Evolutionary conservation across 2,113 vertebrate species (phyloP), one percentile per base, ranked within the genome.

Genomic region (Oreocharis arfaki): DNA sequence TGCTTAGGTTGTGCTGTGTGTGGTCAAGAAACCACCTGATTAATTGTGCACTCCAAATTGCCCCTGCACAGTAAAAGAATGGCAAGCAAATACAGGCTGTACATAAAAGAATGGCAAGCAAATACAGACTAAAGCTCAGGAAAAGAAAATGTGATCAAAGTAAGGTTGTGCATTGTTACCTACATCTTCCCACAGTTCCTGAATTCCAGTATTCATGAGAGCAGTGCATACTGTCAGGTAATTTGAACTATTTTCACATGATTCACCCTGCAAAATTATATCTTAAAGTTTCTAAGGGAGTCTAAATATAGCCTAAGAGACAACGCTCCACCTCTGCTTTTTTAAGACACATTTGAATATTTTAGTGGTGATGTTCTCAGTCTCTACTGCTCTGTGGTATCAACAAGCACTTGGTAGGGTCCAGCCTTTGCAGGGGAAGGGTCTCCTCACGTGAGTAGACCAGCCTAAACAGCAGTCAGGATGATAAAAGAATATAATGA

Each of bases 271-370:
- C 65, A 92, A 71, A 90, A 50, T 87, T 75, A 6, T n/a, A 69
- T 61, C 78, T 78, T 89, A 88, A 61, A 52, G 50, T 95, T 96
- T 94, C 57, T 89, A 83, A 95, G 78, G 50, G 33, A 81, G 52
- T 26, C 83, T 92, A 92, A 96, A 53, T 94, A 87, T 79, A 91
- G 86, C 18, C 7, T 55, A 57, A 89, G 35, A 57, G 10, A 78
- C 42, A 76, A 50, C 0, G 16, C 33, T 76, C 49, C 46, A 71
- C 35, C 57, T 93, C 73, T 41, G 60, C 22, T 60, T 85, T 79
- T 76, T 68, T 41, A 64, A 86, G 67, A 83, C 28, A 33, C 35
- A 32, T 56, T 52, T 41, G 74, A 63, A 53, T 76, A 52, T 80
- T 86, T 73, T 39, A 65, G 32, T 46, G 53, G 47, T 44, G 47